These are phyloP conservation scores for Epicauta chinensis DNA, from an alignment of 1,140 invertebrate genomes.

Conservation along the genomic window DNA sequence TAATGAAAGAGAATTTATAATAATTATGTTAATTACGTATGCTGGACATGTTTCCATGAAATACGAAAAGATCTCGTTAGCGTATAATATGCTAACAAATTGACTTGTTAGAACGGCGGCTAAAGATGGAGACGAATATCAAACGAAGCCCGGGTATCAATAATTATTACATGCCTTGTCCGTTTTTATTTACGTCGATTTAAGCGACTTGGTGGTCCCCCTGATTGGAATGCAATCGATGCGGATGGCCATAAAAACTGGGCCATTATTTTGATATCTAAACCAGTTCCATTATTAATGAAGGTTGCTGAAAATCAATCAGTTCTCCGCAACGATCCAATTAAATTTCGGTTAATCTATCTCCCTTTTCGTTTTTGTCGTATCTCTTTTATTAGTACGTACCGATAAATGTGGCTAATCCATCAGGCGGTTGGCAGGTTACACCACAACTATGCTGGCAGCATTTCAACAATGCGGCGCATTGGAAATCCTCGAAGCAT, in stretches of 20 bases:
- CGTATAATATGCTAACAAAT: neutral
- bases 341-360: neutral
- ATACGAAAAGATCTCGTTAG: too few species aligned
- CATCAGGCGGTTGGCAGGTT: slow-evolving; percentile 53
- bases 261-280: slow-evolving; percentile 36
- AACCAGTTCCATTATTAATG: slow-evolving; percentile 34
- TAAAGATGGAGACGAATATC: neutral
- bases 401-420: slow-evolving; percentile 43
- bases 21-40: too few species aligned
- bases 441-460: slow-evolving; percentile 58
- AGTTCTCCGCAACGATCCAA: slow-evolving; percentile 3
- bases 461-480: slow-evolving; percentile 56
- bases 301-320: slow-evolving; percentile 35
- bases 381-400: slow-evolving; percentile 8
- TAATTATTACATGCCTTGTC: neutral
- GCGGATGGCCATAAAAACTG: slow-evolving; percentile 27
- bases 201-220: slow-evolving; percentile 19
- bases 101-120: neutral
- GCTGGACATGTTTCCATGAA: too few species aligned
- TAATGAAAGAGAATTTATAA: too few species aligned
- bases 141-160: neutral
- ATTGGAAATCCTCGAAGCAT: slow-evolving; percentile 56
- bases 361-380: neutral
- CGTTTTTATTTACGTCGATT: neutral
- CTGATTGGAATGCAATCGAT: slow-evolving; percentile 27